Percentiles rank a stretch among this genome's conserved stretches.
phyloP scores from a whole-genome alignment of 2,797 vertebrate species.

The Stomatorhinus walkeri region DNA sequence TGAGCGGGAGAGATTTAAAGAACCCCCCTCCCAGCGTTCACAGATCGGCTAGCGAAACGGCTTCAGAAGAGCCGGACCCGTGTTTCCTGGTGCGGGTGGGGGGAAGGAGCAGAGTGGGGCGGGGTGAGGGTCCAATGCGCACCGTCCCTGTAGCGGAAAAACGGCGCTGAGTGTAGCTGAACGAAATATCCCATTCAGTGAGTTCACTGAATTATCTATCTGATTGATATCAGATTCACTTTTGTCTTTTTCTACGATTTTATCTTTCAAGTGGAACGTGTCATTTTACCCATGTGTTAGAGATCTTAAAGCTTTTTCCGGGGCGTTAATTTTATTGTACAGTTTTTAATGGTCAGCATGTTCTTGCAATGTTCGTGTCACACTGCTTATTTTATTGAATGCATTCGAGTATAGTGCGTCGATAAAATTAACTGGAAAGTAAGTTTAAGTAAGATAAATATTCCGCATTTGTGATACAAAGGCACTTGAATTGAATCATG shows the following conservation, averaged over 20 bases:
- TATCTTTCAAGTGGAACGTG: neutral
- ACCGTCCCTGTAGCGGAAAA: neutral
- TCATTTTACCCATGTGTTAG: neutral
- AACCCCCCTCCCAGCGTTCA: conserved; percentile 54
- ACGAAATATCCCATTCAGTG: neutral
- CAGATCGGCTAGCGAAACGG: conserved; percentile 57
- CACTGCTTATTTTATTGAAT: neutral
- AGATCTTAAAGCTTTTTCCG: neutral
- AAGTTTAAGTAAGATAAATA: neutral
- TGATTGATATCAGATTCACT: neutral
- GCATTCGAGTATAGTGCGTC: neutral
- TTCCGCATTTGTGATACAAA: neutral
- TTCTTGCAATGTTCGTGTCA: neutral
- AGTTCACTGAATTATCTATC: neutral
- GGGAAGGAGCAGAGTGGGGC: neutral
- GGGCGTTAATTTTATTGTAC: neutral
- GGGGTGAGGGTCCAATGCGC: neutral
- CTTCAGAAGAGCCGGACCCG: conserved; percentile 60
- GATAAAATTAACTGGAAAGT: neutral
- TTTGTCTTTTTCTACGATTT: neutral
- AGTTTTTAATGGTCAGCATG: neutral
- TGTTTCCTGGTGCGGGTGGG: conserved; percentile 50
- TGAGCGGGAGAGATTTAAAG: conserved; percentile 46
- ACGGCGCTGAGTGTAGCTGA: neutral
- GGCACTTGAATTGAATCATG: neutral